Base-by-base conservation (phyloP, 2,888 invertebrate species). In the Drosophila neotestacea region DNA sequence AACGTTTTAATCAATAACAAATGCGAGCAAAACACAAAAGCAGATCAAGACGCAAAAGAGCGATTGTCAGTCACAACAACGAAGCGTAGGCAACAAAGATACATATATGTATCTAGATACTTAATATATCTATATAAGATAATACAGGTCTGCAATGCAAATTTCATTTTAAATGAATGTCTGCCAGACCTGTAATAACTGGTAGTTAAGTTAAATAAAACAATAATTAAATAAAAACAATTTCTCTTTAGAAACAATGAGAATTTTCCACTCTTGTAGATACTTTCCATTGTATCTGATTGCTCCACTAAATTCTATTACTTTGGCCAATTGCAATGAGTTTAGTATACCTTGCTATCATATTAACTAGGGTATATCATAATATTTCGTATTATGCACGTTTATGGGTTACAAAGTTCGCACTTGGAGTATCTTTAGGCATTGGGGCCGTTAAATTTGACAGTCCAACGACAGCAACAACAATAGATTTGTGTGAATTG, bases 401-500 rank as follows among this genome's bases (percentile, higher is more conserved):
- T 44, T 27, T 3, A 38, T 41, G 2, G 30, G 30, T 6, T 13
- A 11, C 27, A 30, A 34, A 47, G 38, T 42, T 51, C 27, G 9
- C 51, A 42, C 41, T 61, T 61, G 9, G 6, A 46, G 28, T 7
- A 13, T 36, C 22, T 59, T 32, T n/a, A 4, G 22, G 6, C 11
- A 22, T 16, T 42, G 22, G 22, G 42, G 42, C 42, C 22, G 42
- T 42, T 42, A n/a, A 61, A 39, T 66, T 54, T 54, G n/a, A 44
- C 55, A 30, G 55, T 5, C 38, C 13, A 42, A 16, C 36, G 34
- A 11, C 6, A 4, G 16, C 22, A 34, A 28, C 16, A 42, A 48
- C 39, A 65, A 55, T n/a, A n/a, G 27, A 9, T 28, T 16, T 9
- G 36, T 46, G 60, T 27, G 6, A 76, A 77, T 73, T 73, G 46